Conservation (phyloP, 2,113 vertebrate genomes). For the Antidorcas marsupialis region DNA sequence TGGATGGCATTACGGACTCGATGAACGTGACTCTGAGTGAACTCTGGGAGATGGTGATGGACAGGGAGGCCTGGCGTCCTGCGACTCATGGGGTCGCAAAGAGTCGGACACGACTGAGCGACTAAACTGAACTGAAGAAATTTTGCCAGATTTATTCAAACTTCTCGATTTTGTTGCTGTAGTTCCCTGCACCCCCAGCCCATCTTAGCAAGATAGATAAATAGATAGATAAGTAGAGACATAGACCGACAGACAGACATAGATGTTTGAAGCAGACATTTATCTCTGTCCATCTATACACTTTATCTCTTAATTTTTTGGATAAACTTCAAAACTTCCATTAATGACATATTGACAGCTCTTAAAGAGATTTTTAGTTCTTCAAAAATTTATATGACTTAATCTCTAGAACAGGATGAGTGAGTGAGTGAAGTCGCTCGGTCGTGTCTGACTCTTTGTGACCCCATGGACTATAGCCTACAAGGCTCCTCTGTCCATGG, state of each 20-base stretch:
- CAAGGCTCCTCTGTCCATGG: too few relatives aligned
- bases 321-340: background rate
- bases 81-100: too few relatives aligned
- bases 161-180: background rate
- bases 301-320: conserved; percentile 23
- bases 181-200: accelerated
- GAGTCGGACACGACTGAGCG: too few relatives aligned
- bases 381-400: background rate
- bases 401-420: background rate
- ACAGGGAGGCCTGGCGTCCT: too few relatives aligned
- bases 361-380: background rate
- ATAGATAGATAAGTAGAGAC: background rate
- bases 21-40: too few relatives aligned
- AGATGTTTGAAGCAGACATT: background rate
- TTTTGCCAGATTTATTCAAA: conserved; percentile 58
- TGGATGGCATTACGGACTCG: too few relatives aligned
- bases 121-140: background rate
- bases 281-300: background rate
- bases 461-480: too few relatives aligned
- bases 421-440: accelerated
- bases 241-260: background rate
- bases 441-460: too few relatives aligned
- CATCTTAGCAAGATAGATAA: background rate
- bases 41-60: too few relatives aligned
- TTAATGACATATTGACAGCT: background rate